These are phyloP conservation scores for Osmerus mordax DNA, from an alignment of 2,113 vertebrate genomes.

Conservation along the genomic window DNA sequence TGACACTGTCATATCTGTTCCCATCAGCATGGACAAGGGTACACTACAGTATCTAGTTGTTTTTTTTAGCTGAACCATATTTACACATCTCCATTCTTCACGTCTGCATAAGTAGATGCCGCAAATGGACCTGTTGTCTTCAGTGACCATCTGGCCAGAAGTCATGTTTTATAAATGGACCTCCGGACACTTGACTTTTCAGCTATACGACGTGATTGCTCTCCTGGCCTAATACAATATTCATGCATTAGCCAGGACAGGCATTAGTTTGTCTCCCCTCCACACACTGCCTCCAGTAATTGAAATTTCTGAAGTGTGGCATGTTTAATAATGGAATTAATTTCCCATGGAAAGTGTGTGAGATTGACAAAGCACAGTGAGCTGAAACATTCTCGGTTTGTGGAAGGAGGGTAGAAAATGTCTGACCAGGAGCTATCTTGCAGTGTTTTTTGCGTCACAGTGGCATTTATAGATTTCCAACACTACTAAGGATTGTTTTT, in stretches of 20 bases:
- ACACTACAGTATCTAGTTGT: background rate
- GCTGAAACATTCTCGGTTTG: conserved; percentile 24
- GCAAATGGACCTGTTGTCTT: conserved; percentile 63
- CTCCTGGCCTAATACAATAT: conserved; percentile 70
- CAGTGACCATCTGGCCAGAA: conserved; percentile 62
- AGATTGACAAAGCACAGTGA: conserved; percentile 65
- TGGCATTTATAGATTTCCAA: conserved; percentile 12
- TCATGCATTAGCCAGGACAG: conserved; percentile 64
- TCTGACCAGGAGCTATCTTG: conserved; percentile 39
- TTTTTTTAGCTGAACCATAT: conserved; percentile 46
- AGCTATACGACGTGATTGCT: conserved; percentile 60
- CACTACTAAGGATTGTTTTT: background rate
- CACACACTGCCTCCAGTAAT: conserved; percentile 65
- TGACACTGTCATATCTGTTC: too few relatives aligned
- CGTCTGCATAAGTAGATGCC: conserved; percentile 60
- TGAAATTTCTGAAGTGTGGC: conserved; percentile 78
- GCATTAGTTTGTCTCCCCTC: conserved; percentile 56
- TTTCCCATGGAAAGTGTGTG: conserved; percentile 74
- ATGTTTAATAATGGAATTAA: conserved; percentile 81
- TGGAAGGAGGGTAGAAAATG: conserved; percentile 32
- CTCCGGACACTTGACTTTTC: conserved; percentile 62
- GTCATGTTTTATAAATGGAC: conserved; percentile 65
- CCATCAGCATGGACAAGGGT: too few relatives aligned
- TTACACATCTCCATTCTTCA: conserved; percentile 50
- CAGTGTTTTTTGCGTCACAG: background rate